Conservation (phyloP, 2,797 vertebrate genomes). For the Nannoperca australis region DNA sequence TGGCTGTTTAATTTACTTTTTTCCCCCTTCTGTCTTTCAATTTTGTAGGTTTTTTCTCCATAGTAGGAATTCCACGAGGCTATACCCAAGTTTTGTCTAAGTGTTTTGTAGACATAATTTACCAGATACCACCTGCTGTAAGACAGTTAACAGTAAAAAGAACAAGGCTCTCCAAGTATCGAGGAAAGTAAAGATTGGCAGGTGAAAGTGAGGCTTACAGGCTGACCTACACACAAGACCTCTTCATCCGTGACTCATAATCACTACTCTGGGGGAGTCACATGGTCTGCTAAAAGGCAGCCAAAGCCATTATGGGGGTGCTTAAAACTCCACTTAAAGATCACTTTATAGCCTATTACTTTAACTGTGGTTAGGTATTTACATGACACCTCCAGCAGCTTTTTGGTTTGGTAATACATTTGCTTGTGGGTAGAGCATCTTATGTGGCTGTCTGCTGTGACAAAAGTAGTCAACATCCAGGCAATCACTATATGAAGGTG, state of each 20-base stretch:
- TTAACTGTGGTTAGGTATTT: conserved; percentile 99
- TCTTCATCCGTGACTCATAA: conserved; percentile 99
- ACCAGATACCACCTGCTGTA: conserved; percentile 94
- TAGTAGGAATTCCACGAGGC: conserved; percentile 64
- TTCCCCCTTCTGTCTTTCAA: conserved; percentile 20
- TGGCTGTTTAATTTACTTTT: conserved; percentile 37
- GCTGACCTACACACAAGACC: conserved; percentile 97
- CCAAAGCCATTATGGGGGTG: conserved; percentile 99
- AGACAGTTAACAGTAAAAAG: conserved; percentile 94
- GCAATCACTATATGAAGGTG: conserved; percentile 49
- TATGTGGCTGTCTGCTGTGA: conserved; percentile 82
- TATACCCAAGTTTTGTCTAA: conserved; percentile 77
- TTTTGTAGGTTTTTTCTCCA: conserved; percentile 55
- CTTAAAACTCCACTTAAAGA: conserved; percentile 99
- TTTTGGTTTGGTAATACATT: conserved; percentile 96
- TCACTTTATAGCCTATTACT: conserved; percentile 99
- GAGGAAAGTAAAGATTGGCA: conserved; percentile 97
- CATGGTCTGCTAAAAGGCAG: conserved; percentile 98
- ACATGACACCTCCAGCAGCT: conserved; percentile 99
- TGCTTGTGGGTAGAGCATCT: conserved; percentile 77
- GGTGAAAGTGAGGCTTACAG: conserved; percentile 97
- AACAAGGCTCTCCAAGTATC: conserved; percentile 91
- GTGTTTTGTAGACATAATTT: conserved; percentile 96
- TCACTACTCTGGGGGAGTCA: conserved; percentile 99
- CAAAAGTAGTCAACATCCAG: conserved; percentile 86